Evolutionary conservation across 92 coral and sea anemone species (phyloP).

Genomic region (Umimayanthus chanpuru): DNA sequence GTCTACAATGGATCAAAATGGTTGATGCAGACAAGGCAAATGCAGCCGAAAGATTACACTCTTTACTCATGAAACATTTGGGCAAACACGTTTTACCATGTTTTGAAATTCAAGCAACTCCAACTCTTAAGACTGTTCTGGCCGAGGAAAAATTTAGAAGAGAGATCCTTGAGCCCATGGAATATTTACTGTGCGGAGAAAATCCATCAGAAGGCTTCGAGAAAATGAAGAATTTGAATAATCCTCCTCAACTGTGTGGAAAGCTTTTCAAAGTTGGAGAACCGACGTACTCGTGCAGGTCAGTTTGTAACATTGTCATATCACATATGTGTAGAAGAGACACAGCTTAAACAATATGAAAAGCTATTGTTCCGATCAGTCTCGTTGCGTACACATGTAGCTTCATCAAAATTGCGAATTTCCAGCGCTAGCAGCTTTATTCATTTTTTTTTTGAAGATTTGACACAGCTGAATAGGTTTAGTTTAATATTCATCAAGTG

Average conservation of each 20-base stretch:
- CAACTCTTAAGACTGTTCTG: slow-evolving; percentile 63
- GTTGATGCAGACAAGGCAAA: slow-evolving; percentile 26
- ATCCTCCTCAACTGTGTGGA: slow-evolving; percentile 90
- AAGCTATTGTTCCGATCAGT: background rate
- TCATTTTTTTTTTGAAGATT: no score
- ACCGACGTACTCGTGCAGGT: slow-evolving; percentile 99
- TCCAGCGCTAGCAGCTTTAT: no score
- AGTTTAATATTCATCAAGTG: no score
- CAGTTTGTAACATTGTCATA: background rate
- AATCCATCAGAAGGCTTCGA: slow-evolving; percentile 75
- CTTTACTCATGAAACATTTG: slow-evolving; percentile 66
- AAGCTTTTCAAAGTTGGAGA: slow-evolving; percentile 88
- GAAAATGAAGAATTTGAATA: slow-evolving; percentile 68
- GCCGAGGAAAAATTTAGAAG: slow-evolving; percentile 71
- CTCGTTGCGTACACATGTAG: no score
- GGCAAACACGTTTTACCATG: slow-evolving; percentile 67
- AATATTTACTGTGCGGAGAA: slow-evolving; percentile 88
- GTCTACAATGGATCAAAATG: slow-evolving; percentile 63
- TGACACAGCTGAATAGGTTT: no score
- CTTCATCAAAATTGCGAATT: no score
- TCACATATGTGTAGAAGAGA: background rate
- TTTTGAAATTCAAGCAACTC: slow-evolving; percentile 65
- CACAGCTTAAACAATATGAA: background rate
- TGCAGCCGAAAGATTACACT: slow-evolving; percentile 50
- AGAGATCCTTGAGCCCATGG: slow-evolving; percentile 74